A percentile compares a stretch with the other conserved stretches of the same genome.
These are phyloP conservation scores for Xiphias gladius DNA, from an alignment of 2,113 vertebrate genomes.

Conservation along the genomic window DNA sequence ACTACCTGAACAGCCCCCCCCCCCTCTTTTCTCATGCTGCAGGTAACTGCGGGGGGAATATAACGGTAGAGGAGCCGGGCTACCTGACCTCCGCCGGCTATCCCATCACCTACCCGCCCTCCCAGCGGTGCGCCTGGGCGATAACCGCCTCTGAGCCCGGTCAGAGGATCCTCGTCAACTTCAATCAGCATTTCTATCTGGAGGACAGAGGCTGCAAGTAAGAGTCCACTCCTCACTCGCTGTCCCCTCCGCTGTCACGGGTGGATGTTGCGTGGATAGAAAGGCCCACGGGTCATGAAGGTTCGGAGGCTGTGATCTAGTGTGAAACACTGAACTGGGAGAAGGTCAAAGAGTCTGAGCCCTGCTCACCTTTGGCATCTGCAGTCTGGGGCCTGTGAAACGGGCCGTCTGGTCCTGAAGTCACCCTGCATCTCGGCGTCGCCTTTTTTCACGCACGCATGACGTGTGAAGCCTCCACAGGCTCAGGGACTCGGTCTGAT, in stretches of 20 bases:
- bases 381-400: no score
- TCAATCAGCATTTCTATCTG: constrained; percentile 97
- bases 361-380: no score
- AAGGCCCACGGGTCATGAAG: not conserved
- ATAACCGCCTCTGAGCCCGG: constrained; percentile 91
- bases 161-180: constrained; percentile 97
- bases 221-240: constrained; percentile 73
- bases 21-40: constrained; percentile 3
- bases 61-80: constrained; percentile 87
- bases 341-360: no score
- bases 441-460: no score
- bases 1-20: constrained; percentile 36
- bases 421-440: no score
- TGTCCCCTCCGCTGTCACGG: not conserved
- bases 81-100: constrained; percentile 96
- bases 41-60: constrained; percentile 87
- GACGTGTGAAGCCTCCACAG: no score
- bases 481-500: no score
- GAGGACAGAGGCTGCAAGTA: constrained; percentile 97
- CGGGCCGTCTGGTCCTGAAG: no score
- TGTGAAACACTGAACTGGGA: no score
- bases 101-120: constrained; percentile 90
- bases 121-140: constrained; percentile 93
- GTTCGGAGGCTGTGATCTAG: no score
- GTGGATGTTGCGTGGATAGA: no score